Evolutionary conservation across 2,888 invertebrate genomes (phyloP).

Genomic region (Nemapogon koenigi): DNA sequence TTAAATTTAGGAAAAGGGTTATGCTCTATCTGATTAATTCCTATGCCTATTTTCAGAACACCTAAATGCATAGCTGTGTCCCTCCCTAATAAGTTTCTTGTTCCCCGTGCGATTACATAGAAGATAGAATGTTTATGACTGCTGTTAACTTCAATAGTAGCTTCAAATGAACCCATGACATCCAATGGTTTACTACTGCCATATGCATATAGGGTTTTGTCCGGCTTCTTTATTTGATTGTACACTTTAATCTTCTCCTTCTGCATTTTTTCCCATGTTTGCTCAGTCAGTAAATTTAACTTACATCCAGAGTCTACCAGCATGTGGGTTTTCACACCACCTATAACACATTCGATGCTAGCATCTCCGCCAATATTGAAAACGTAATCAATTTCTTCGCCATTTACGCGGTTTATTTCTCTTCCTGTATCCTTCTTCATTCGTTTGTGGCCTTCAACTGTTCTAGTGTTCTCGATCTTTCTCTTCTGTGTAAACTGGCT

Average conservation of each 20-base stretch:
- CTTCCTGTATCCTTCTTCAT: too few relatives aligned
- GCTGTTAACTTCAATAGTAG: not conserved
- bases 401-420: slow-evolving; percentile 5
- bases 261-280: slow-evolving; percentile 9
- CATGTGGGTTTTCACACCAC: slow-evolving; percentile 18
- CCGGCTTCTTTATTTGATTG: slow-evolving; percentile 6
- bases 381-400: slow-evolving; percentile 12
- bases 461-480: too few relatives aligned
- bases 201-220: slow-evolving; percentile 11
- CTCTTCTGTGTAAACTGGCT: too few relatives aligned
- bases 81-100: slow-evolving; percentile 17
- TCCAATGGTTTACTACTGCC: slow-evolving; percentile 12
- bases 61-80: slow-evolving; percentile 14
- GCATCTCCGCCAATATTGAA: slow-evolving; percentile 16
- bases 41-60: slow-evolving; percentile 4
- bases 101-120: slow-evolving; percentile 17
- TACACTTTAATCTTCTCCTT: not conserved
- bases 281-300: slow-evolving; percentile 15
- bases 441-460: too few relatives aligned
- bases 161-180: slow-evolving; percentile 7
- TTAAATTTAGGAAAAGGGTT: slow-evolving; percentile 7
- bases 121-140: slow-evolving; percentile 9
- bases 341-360: slow-evolving; percentile 17
- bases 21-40: slow-evolving; percentile 1
- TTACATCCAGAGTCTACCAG: slow-evolving; percentile 19